Conservation (phyloP, 2,888 invertebrate genomes). For the Drosophila neutralis region DNA sequence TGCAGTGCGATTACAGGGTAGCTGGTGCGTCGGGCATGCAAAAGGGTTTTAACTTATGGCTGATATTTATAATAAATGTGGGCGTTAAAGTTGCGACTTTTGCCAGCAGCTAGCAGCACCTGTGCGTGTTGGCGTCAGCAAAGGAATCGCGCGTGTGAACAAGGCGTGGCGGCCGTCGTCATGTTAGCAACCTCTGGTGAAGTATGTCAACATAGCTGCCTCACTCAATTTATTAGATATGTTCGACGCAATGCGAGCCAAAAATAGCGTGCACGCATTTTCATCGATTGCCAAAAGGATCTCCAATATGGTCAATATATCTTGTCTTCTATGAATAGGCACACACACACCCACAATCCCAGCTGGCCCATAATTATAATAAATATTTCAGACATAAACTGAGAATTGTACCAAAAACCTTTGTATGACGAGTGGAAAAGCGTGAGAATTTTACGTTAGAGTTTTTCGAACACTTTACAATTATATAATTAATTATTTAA, state of each 20-base stretch:
- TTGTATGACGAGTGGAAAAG: slow-evolving; percentile 45
- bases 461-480: slow-evolving; percentile 53
- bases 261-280: slow-evolving; percentile 50
- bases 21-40: background rate
- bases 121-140: slow-evolving; percentile 43
- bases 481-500: slow-evolving; percentile 78
- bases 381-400: slow-evolving; percentile 62
- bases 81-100: slow-evolving; percentile 57
- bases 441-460: slow-evolving; percentile 71
- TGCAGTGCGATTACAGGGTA: slow-evolving; percentile 19
- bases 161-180: slow-evolving; percentile 21
- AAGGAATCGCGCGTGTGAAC: slow-evolving; percentile 4
- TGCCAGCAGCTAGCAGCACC: slow-evolving; percentile 41
- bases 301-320: slow-evolving; percentile 6
- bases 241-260: slow-evolving; percentile 24
- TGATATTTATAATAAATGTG: slow-evolving; percentile 57
- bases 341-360: slow-evolving; percentile 4
- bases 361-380: slow-evolving; percentile 65
- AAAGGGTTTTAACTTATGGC: background rate
- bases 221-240: slow-evolving; percentile 66
- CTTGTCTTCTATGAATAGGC: slow-evolving; percentile 43
- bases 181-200: slow-evolving; percentile 51
- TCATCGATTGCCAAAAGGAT: slow-evolving; percentile 53
- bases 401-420: background rate
- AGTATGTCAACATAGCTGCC: slow-evolving; percentile 61